Conservation (phyloP, 1,140 invertebrate genomes). For the Philopotamus ludificatus region DNA sequence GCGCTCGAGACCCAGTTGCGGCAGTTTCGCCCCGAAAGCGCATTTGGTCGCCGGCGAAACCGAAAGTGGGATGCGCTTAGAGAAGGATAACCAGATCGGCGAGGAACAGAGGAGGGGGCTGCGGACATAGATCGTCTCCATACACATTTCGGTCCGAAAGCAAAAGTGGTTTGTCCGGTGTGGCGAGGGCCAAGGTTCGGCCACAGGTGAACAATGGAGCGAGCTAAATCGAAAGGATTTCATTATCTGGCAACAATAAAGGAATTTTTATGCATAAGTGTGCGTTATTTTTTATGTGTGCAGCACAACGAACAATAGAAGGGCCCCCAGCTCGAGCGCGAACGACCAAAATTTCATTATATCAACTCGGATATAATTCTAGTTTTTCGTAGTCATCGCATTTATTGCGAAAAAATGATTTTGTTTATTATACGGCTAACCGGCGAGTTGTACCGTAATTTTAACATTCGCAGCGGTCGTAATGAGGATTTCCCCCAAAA, state of each 20-base stretch:
- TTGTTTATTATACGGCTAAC: too few species aligned
- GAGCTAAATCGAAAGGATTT: slow-evolving; percentile 6
- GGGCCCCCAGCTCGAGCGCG: too few species aligned
- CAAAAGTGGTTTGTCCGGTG: slow-evolving; percentile 41
- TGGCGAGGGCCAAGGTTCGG: slow-evolving; percentile 28
- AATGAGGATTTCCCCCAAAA: slow-evolving; percentile 3
- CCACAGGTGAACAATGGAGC: slow-evolving; percentile 27
- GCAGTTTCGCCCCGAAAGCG: not conserved
- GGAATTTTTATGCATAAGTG: too few species aligned
- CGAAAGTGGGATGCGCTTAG: slow-evolving; percentile 21
- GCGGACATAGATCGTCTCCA: slow-evolving; percentile 25
- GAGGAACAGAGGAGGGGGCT: slow-evolving; percentile 5
- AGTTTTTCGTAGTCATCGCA: too few species aligned
- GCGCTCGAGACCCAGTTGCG: too few species aligned
- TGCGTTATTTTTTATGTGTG: too few species aligned
- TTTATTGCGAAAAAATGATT: too few species aligned
- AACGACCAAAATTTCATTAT: too few species aligned
- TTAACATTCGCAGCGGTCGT: too few species aligned
- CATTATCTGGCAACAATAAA: not conserved
- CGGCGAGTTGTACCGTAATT: too few species aligned
- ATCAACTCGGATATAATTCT: too few species aligned
- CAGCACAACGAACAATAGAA: too few species aligned
- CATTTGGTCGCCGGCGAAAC: slow-evolving; percentile 19
- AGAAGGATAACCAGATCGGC: not conserved
- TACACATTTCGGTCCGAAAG: slow-evolving; percentile 38